phyloP scores from a whole-genome alignment of 1,140 invertebrate species.

The Branchinecta lynchi region DNA sequence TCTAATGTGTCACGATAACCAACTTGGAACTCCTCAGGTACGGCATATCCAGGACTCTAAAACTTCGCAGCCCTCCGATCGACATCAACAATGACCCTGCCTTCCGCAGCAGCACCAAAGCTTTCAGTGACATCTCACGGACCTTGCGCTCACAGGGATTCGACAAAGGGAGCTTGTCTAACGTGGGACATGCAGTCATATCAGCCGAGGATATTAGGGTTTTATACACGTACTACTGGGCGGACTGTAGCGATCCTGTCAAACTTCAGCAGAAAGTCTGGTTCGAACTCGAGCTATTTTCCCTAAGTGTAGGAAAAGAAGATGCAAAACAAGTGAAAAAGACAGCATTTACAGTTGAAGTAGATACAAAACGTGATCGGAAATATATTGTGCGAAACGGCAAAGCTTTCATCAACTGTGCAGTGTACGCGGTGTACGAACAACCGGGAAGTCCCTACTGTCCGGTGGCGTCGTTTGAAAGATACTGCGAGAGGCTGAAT shows the following conservation, averaged over 20 bases:
- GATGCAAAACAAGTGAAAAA: background rate
- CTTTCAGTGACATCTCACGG: background rate
- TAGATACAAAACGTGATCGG: background rate
- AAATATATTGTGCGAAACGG: background rate
- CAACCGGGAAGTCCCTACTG: background rate
- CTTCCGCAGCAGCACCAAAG: background rate
- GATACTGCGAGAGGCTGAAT: background rate
- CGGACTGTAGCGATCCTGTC: background rate
- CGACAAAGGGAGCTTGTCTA: background rate
- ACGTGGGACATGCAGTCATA: background rate
- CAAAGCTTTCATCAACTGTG: too few species aligned
- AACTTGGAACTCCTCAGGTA: background rate
- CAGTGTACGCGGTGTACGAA: background rate
- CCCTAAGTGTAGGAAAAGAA: background rate
- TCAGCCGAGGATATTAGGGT: background rate
- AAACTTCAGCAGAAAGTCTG: background rate
- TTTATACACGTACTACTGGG: background rate
- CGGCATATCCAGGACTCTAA: background rate
- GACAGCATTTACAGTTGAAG: background rate
- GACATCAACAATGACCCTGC: constrained; percentile 4
- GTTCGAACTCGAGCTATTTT: background rate
- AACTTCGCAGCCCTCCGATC: background rate
- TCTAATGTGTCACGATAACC: too few species aligned
- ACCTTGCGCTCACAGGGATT: background rate
- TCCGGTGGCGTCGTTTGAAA: background rate